phyloP scores from a whole-genome alignment of 2,888 invertebrate genomes.

The Molanna angustata region DNA sequence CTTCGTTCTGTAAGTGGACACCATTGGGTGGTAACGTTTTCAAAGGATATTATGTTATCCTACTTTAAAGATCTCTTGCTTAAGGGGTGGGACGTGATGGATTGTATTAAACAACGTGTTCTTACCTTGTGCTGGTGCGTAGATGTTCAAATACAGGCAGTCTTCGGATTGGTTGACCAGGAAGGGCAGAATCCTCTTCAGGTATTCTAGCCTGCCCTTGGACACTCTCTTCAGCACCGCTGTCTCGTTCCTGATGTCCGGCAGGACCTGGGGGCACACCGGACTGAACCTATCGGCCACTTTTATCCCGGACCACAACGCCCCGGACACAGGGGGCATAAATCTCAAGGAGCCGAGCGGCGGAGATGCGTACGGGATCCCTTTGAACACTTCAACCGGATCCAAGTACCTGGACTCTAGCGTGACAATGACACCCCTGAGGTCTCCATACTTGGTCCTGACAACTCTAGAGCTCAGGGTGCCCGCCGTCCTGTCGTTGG shows the following conservation, averaged over 20 bases:
- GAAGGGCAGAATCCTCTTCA: conserved; percentile 83
- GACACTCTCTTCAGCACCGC: conserved; percentile 83
- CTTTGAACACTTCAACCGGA: conserved; percentile 89
- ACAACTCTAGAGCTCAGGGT: conserved; percentile 79
- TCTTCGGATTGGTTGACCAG: conserved; percentile 93
- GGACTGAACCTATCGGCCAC: conserved; percentile 84
- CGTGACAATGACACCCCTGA: conserved; percentile 80
- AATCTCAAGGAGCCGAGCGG: conserved; percentile 86
- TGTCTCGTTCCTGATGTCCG: conserved; percentile 82
- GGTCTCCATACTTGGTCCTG: conserved; percentile 83
- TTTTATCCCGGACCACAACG: conserved; percentile 87
- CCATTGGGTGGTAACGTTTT: too few relatives aligned
- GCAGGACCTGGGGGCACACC: conserved; percentile 89
- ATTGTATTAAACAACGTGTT: too few relatives aligned
- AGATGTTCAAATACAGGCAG: conserved; percentile 95
- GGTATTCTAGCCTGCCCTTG: conserved; percentile 81
- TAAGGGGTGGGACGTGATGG: too few relatives aligned
- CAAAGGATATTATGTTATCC: too few relatives aligned
- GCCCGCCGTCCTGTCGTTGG: conserved; percentile 42
- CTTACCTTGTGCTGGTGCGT: conserved; percentile 93
- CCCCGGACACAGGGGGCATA: conserved; percentile 94
- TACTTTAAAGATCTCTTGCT: too few relatives aligned
- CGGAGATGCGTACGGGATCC: conserved; percentile 93
- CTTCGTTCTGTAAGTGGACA: too few relatives aligned
- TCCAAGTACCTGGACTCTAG: conserved; percentile 78